Conservation (phyloP, 2,797 vertebrate species). For the Taeniopygia guttata region DNA sequence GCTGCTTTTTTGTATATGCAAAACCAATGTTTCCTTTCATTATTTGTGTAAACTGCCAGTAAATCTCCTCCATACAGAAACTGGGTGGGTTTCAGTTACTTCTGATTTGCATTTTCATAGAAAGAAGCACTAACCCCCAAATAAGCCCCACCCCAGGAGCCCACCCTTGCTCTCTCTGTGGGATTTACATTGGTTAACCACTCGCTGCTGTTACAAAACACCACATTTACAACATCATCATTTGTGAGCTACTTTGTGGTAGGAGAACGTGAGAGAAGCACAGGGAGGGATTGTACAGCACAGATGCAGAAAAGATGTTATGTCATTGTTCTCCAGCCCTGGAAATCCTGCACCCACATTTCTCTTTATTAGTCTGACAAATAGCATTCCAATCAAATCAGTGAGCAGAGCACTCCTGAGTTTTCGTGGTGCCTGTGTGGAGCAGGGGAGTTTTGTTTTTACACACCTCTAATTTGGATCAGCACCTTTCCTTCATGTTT, state of each 20-base stretch:
- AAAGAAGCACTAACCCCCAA: slow-evolving; percentile 36
- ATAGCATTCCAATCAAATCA: accelerated
- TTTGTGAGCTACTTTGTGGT: slow-evolving; percentile 59
- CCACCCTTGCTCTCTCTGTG: slow-evolving; percentile 76
- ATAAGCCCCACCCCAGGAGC: slow-evolving; percentile 20
- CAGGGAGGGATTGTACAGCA: not conserved
- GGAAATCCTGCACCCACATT: not conserved
- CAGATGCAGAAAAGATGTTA: not conserved
- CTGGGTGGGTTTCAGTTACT: slow-evolving; percentile 65
- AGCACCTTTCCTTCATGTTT: not conserved
- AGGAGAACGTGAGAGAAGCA: slow-evolving; percentile 34
- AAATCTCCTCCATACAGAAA: not conserved
- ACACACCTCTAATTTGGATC: not conserved
- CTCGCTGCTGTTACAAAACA: slow-evolving; percentile 54
- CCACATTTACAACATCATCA: slow-evolving; percentile 56
- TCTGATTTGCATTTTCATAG: slow-evolving; percentile 65
- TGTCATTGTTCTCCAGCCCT: not conserved
- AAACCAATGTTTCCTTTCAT: not conserved
- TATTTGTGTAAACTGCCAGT: slow-evolving; percentile 39
- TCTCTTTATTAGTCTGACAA: not conserved
- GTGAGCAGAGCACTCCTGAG: not conserved
- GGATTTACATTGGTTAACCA: slow-evolving; percentile 76
- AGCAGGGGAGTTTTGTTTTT: not conserved
- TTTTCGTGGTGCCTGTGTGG: not conserved
- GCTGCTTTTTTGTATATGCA: not conserved